A percentile compares a stretch with the other conserved stretches of the same genome.
These are phyloP conservation scores for Pantherophis vulpinus DNA, from an alignment of 2,797 vertebrate species.

Conservation along the genomic window DNA sequence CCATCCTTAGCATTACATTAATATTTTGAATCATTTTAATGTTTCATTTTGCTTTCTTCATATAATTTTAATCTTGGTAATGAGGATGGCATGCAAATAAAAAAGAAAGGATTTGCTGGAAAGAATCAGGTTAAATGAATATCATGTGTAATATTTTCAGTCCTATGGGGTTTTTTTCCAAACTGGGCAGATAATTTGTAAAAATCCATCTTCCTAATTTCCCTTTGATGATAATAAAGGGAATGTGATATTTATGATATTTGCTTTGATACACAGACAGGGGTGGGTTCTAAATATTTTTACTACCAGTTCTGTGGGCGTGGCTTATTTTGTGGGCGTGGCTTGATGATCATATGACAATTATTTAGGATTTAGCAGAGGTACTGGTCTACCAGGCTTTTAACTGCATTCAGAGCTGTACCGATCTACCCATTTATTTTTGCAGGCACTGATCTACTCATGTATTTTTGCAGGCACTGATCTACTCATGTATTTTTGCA, in stretches of 20 bases:
- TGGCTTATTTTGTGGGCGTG: too few species aligned
- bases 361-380: too few species aligned
- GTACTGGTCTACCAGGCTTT: too few species aligned
- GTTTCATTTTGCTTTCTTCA: conserved; percentile 64
- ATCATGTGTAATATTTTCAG: background rate
- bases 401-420: too few species aligned
- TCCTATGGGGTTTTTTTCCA: background rate
- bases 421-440: too few species aligned
- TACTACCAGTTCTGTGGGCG: too few species aligned
- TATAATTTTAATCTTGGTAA: conserved; percentile 58
- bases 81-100: conserved; percentile 44
- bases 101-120: conserved; percentile 24
- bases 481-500: too few species aligned
- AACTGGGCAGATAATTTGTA: conserved; percentile 23
- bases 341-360: too few species aligned
- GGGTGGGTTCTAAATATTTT: too few species aligned
- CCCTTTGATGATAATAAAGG: conserved; percentile 15
- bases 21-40: conserved; percentile 79
- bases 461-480: too few species aligned
- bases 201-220: conserved; percentile 8
- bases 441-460: too few species aligned
- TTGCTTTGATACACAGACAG: background rate
- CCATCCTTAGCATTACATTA: conserved; percentile 80
- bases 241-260: background rate
- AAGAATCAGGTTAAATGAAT: conserved; percentile 40